Evolutionary conservation across 1,140 invertebrate species (phyloP).

Genomic region (Listronotus bonariensis): DNA sequence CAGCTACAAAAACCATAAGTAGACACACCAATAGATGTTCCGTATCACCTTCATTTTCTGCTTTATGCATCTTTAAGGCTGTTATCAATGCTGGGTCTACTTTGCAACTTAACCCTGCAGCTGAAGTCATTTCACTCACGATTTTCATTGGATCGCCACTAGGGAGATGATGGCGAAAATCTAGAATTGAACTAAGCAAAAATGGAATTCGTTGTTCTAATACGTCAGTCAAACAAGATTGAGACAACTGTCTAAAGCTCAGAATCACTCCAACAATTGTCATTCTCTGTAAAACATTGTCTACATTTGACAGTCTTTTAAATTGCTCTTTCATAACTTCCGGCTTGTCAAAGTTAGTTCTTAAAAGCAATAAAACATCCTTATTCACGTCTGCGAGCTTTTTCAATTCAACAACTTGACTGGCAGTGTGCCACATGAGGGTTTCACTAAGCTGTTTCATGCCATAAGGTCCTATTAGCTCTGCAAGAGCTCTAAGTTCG

Average conservation of each 20-base stretch:
- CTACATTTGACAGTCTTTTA: constrained; percentile 86
- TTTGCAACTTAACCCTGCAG: constrained; percentile 89
- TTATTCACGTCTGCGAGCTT: constrained; percentile 92
- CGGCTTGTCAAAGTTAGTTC: constrained; percentile 96
- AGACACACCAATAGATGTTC: constrained; percentile 95
- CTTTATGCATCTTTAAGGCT: constrained; percentile 85
- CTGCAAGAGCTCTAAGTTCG: constrained; percentile 94
- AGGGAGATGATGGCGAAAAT: constrained; percentile 91
- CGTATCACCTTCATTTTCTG: constrained; percentile 74
- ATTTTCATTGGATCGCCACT: constrained; percentile 90
- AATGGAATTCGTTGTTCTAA: constrained; percentile 96
- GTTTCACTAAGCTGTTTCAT: constrained; percentile 97
- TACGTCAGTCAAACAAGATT: constrained; percentile 92
- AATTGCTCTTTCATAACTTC: constrained; percentile 99
- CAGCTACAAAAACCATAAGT: constrained; percentile 98
- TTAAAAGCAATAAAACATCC: constrained; percentile 83
- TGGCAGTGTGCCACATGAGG: constrained; percentile 97
- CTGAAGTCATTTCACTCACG: constrained; percentile 96
- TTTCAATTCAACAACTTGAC: constrained; percentile 96
- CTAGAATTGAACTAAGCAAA: constrained; percentile 90
- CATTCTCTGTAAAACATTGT: constrained; percentile 94
- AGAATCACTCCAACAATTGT: constrained; percentile 98
- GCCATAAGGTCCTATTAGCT: constrained; percentile 97
- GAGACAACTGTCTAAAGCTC: constrained; percentile 91
- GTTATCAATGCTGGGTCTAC: constrained; percentile 93